Evolutionary conservation across 2,888 invertebrate genomes (phyloP).

Genomic region (Amphipoea lucens): DNA sequence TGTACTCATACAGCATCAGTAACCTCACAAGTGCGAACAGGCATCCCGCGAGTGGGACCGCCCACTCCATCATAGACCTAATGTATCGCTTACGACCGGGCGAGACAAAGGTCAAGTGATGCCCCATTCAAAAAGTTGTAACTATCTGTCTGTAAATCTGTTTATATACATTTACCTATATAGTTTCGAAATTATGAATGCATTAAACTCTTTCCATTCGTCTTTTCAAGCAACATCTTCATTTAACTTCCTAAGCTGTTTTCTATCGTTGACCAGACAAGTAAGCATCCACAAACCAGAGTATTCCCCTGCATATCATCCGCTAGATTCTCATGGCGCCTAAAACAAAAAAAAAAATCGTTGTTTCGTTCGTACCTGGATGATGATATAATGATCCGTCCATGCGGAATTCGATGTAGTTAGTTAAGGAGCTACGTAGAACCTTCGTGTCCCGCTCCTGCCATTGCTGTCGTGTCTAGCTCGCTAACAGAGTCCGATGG

Average conservation of each 20-base stretch:
- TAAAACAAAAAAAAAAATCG: slow-evolving; percentile 55
- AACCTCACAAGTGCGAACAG: not conserved
- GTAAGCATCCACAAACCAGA: not conserved
- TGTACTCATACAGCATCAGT: not conserved
- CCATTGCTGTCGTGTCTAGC: slow-evolving; percentile 60
- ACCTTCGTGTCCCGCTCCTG: slow-evolving; percentile 59
- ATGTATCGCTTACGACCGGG: not conserved
- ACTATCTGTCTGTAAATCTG: not conserved
- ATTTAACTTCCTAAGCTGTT: not conserved
- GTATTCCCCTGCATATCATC: slow-evolving; percentile 6
- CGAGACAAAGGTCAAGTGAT: not conserved
- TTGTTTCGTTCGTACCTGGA: slow-evolving; percentile 85
- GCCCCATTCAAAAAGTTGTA: not conserved
- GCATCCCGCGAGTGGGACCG: too few relatives aligned
- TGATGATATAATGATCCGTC: slow-evolving; percentile 83
- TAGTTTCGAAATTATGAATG: not conserved
- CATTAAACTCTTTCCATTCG: not conserved
- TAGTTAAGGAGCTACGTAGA: slow-evolving; percentile 83
- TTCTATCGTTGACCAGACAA: not conserved
- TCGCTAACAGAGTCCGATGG: slow-evolving; percentile 30
- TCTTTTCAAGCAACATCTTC: not conserved
- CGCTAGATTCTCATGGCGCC: slow-evolving; percentile 5
- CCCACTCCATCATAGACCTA: not conserved
- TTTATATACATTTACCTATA: not conserved
- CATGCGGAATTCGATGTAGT: slow-evolving; percentile 84